phyloP scores from a whole-genome alignment of 2,113 vertebrate species.

The Otocyon megalotis region DNA sequence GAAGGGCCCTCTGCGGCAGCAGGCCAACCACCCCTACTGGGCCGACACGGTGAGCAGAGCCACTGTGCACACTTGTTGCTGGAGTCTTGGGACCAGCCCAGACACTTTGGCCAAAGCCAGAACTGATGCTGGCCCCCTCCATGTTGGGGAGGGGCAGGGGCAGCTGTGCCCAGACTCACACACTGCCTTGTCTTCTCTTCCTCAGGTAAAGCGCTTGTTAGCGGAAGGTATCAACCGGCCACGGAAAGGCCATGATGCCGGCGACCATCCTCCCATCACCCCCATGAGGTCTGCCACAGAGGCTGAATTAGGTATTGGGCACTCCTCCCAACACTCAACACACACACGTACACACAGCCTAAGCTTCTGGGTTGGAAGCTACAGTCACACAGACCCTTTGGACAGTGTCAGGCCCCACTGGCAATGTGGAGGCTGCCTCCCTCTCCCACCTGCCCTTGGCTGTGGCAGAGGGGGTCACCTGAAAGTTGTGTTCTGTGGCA shows the following conservation, averaged over 20 bases:
- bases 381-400: not conserved
- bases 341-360: rapidly evolving
- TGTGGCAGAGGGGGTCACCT: not conserved
- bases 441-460: not conserved
- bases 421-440: not conserved
- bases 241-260: constrained; percentile 95
- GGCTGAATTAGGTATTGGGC: constrained; percentile 92
- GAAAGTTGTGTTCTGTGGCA: not conserved
- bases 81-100: not conserved
- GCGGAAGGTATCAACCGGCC: constrained; percentile 94
- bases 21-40: constrained; percentile 94
- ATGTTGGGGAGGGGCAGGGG: too few species aligned
- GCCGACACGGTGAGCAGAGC: constrained; percentile 91
- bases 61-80: not conserved
- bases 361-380: not conserved
- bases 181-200: not conserved
- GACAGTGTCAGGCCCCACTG: not conserved
- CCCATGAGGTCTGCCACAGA: constrained; percentile 97
- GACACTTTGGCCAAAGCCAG: not conserved
- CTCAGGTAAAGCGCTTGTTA: constrained; percentile 94
- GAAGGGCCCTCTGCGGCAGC: constrained; percentile 94
- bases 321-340: not conserved
- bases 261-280: constrained; percentile 98
- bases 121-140: too few species aligned
- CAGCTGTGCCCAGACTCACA: not conserved